Conservation (phyloP, 2,797 vertebrate genomes). For the Sebastolobus altivelis region DNA sequence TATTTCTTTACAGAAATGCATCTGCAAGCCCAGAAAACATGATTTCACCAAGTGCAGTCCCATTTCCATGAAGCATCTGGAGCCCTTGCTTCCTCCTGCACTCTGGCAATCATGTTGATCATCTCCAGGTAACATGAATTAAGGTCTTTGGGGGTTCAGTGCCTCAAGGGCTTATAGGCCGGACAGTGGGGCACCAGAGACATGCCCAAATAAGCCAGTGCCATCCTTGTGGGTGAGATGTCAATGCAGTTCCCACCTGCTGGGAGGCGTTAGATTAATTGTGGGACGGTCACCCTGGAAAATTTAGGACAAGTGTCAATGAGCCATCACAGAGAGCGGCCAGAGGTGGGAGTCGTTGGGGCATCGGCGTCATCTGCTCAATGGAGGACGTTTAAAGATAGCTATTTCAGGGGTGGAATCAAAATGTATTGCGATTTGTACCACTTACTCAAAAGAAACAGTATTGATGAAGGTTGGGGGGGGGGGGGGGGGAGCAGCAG, state of each 20-base stretch:
- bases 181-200: constrained; percentile 9
- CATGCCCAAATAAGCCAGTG: constrained; percentile 56
- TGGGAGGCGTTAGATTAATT: constrained; percentile 32
- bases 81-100: background rate
- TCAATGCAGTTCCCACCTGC: constrained; percentile 54
- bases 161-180: background rate
- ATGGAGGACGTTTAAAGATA: background rate
- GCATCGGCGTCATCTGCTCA: background rate
- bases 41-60: background rate
- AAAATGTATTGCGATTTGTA: constrained; percentile 41
- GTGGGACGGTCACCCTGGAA: constrained; percentile 30
- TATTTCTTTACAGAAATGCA: background rate
- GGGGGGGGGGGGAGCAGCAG: background rate
- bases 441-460: background rate
- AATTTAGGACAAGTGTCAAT: constrained; percentile 42
- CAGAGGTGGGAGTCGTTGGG: background rate
- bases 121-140: constrained; percentile 17
- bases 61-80: background rate
- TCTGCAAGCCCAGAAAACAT: background rate
- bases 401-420: constrained; percentile 33
- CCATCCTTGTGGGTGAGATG: constrained; percentile 21
- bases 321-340: constrained; percentile 20
- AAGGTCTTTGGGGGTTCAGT: constrained; percentile 16
- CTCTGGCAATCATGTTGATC: background rate
- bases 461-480: background rate